Percentiles rank a stretch among this genome's conserved stretches.
These are phyloP conservation scores for Mesoclemmys tuberculata DNA, from an alignment of 2,113 vertebrate genomes.

Conservation along the genomic window DNA sequence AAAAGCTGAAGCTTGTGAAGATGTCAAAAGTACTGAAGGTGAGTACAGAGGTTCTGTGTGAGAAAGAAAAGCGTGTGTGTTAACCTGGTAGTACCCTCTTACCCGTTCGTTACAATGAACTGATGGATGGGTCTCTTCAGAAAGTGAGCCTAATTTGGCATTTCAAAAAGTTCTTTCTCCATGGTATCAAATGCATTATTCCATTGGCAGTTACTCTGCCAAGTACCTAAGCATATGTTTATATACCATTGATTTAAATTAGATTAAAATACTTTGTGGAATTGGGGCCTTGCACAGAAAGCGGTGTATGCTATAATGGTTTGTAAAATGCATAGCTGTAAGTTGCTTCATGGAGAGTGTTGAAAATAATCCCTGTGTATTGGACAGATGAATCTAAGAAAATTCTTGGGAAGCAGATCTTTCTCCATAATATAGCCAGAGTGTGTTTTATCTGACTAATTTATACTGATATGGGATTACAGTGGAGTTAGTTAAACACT, in stretches of 20 bases:
- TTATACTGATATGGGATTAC: background rate
- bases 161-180: background rate
- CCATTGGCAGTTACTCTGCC: background rate
- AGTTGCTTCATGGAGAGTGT: background rate
- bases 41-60: background rate
- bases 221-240: too few species aligned
- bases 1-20: background rate
- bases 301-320: background rate
- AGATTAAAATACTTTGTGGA: background rate
- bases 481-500: background rate
- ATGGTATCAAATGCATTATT: background rate
- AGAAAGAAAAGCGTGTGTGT: background rate
- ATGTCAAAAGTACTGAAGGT: background rate
- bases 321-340: background rate
- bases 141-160: background rate
- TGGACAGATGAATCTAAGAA: background rate
- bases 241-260: background rate
- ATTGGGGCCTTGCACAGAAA: background rate
- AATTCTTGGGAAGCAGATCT: background rate
- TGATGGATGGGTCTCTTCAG: background rate
- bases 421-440: background rate
- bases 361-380: background rate
- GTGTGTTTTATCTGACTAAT: background rate
- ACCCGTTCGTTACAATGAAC: fast-evolving
- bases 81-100: background rate